These are phyloP conservation scores for Noctuana brunneofusca DNA, from an alignment of 2,888 invertebrate species.

Conservation along the genomic window DNA sequence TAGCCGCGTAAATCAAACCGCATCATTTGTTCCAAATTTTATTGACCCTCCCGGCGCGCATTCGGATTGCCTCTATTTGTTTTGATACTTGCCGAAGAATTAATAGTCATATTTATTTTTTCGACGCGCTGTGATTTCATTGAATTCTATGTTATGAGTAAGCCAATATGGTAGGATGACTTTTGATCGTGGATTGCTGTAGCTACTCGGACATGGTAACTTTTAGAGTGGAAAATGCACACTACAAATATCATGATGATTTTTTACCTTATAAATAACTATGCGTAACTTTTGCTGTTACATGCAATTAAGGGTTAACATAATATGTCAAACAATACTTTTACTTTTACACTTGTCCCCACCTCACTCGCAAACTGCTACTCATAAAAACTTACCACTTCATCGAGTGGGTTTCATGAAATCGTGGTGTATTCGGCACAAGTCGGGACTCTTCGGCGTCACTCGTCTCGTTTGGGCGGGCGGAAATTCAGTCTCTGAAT, in stretches of 20 bases:
- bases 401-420: slow-evolving; percentile 76
- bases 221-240: too few relatives aligned
- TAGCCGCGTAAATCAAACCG: slow-evolving; percentile 29
- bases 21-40: slow-evolving; percentile 31
- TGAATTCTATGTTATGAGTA: neutral
- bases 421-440: slow-evolving; percentile 54
- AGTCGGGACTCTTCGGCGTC: slow-evolving; percentile 47
- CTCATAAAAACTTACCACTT: slow-evolving; percentile 81
- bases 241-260: too few relatives aligned
- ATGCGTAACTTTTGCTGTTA: too few relatives aligned
- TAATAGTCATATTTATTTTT: slow-evolving; percentile 13
- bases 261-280: too few relatives aligned
- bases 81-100: slow-evolving; percentile 20
- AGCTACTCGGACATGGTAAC: too few relatives aligned
- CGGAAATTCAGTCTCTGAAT: slow-evolving; percentile 67
- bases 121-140: neutral
- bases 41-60: slow-evolving; percentile 25
- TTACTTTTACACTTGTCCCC: slow-evolving; percentile 70
- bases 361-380: slow-evolving; percentile 68
- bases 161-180: too few relatives aligned
- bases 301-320: neutral
- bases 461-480: slow-evolving; percentile 65
- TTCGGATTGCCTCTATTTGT: slow-evolving; percentile 15
- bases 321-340: slow-evolving; percentile 55
- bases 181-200: too few relatives aligned